A percentile compares a stretch with the other conserved stretches of the same genome.
Conservation (phyloP, 1,140 invertebrate genomes). For the Trypoxylus dichotomus region DNA sequence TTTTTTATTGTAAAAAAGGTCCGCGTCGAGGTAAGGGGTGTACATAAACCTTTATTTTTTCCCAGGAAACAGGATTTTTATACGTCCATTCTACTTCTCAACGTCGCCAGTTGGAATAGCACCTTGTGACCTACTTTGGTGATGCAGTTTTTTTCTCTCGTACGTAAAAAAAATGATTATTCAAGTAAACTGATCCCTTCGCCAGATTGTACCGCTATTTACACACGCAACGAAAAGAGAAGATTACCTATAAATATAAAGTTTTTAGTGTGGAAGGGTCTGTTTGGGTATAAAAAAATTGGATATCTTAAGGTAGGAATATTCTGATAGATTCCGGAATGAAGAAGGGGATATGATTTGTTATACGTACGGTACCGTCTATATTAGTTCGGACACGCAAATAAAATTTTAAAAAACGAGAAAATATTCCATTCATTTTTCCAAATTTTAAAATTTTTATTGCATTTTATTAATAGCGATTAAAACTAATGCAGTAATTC, state of each 20-base stretch:
- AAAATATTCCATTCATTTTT: no score
- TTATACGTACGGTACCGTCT: not conserved
- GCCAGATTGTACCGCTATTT: constrained; percentile 26
- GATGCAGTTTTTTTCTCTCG: constrained; percentile 28
- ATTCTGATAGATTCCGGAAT: not conserved
- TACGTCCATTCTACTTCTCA: constrained; percentile 23
- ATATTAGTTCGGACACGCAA: no score
- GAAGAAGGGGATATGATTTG: not conserved
- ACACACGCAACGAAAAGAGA: not conserved
- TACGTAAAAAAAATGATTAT: constrained; percentile 35
- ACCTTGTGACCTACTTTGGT: constrained; percentile 35
- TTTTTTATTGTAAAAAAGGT: constrained; percentile 25
- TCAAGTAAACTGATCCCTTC: constrained; percentile 31
- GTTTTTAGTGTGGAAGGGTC: constrained; percentile 1
- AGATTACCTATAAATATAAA: constrained; percentile 8
- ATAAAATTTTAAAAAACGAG: no score
- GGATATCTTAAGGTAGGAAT: not conserved
- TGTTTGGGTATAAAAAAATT: not conserved
- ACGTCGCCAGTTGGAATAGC: not conserved
- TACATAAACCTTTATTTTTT: constrained; percentile 30
- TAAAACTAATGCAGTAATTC: no score
- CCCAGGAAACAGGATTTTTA: constrained; percentile 37
- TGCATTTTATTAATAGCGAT: no score
- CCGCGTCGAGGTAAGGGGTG: constrained; percentile 8
- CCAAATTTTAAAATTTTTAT: no score